Base-by-base conservation (phyloP, 2,113 vertebrate species). In the Arothron firmamentum region DNA sequence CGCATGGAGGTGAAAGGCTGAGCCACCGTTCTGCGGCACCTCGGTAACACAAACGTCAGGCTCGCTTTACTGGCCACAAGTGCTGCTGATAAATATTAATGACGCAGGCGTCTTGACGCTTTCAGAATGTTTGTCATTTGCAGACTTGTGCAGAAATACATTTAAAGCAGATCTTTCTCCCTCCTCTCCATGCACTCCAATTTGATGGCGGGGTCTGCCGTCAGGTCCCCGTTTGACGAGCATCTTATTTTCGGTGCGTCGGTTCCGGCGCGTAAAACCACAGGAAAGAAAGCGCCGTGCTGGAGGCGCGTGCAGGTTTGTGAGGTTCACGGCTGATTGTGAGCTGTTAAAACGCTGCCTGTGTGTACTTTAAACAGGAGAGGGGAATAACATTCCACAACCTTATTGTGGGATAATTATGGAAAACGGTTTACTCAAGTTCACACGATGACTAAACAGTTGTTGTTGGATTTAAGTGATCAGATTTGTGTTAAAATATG, bases 21-120 rank as follows among this genome's bases (percentile, higher is more conserved):
- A 56, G n/a, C 15, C 54, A 20, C 17, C 6, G 25, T 38, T 46
- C 54, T 63, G 56, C 51, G 20, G 69, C 63, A 82, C 79, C 75
- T 72, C 59, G 58, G 78, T 74, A 85, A 81, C 80, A 68, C 80
- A 79, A 77, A 82, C 86, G 49, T 83, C 82, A 81, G 79, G 67
- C 79, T 77, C 84, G 77, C 67, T 87, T 90, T 86, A 73, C 77
- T 66, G 85, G 85, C 84, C 73, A 72, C 74, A 77, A 83, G 87
- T 72, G 84, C 71, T 76, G 62, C 34, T 88, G 53, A 93, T 94
- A 88, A 88, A 94, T 94, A 94, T 94, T 92, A 90, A 93, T 87
- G 79, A 90, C 75, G 67, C 57, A 48, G 82, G 82, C 79, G 81
- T 79, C 55, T 67, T 75, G 52, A 47, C 54, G 15, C 49, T 62